Percentiles rank a stretch among this genome's conserved stretches.
Conservation (phyloP, 2,113 vertebrate species). For the Tetrao urogallus region DNA sequence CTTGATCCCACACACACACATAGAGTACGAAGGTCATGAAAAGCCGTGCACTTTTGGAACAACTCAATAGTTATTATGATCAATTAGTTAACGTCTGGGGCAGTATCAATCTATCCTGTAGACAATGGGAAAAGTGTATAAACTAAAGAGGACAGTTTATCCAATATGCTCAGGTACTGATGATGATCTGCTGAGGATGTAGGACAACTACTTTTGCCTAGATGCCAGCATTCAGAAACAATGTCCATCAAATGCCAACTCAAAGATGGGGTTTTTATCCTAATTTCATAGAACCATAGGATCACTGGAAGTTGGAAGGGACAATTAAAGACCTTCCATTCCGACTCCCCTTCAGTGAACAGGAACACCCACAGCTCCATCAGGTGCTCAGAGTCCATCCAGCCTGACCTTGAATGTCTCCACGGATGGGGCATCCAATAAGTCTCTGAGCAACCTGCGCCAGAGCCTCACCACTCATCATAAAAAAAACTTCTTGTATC, state of each 20-base stretch:
- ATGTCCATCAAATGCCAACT: neutral
- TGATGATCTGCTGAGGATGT: neutral
- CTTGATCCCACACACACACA: neutral
- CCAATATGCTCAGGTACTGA: neutral
- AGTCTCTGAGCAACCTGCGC: no score
- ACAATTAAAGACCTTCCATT: no score
- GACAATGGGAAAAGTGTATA: fast-evolving
- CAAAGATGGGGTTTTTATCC: neutral
- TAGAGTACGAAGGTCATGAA: neutral
- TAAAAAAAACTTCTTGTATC: no score
- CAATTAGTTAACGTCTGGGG: neutral
- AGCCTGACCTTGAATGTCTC: no score
- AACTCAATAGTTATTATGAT: neutral
- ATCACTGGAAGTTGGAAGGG: no score
- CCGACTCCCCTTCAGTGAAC: no score
- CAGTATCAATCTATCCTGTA: fast-evolving
- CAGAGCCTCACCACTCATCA: no score
- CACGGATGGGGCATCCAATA: no score
- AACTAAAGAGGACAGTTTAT: neutral
- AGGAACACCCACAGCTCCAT: no score
- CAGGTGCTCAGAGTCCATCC: no score
- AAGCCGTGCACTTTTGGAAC: neutral
- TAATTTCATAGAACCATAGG: neutral
- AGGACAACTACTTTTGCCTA: neutral
- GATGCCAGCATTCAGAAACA: neutral